Conservation (phyloP, 1,140 invertebrate genomes). For the Pomacea maculata region DNA sequence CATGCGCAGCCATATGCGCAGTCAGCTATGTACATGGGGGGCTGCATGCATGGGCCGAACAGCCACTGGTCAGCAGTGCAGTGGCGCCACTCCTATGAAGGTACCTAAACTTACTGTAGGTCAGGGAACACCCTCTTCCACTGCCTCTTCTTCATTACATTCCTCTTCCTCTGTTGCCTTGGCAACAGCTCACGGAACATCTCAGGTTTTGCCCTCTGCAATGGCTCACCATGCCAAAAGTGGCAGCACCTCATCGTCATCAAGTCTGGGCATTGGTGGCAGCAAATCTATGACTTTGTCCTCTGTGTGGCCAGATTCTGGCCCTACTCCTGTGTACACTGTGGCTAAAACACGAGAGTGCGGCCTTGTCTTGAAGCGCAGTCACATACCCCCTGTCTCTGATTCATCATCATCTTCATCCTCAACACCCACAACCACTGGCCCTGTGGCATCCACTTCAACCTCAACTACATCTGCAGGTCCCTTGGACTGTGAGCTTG, state of each 20-base stretch:
- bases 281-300: neutral
- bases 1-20: conserved; percentile 25
- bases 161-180: conserved; percentile 27
- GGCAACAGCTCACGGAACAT: conserved; percentile 17
- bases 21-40: conserved; percentile 7
- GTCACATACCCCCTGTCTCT: neutral
- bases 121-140: conserved; percentile 2
- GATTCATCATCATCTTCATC: neutral
- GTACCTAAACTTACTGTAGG: neutral
- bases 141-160: conserved; percentile 31
- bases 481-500: too few species aligned
- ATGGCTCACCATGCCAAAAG: conserved; percentile 13
- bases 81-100: conserved; percentile 1
- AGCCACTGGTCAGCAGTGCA: neutral
- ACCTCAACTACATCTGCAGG: neutral
- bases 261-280: neutral
- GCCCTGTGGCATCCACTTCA: neutral
- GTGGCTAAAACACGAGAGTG: conserved; percentile 28
- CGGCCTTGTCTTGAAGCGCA: conserved; percentile 30
- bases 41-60: neutral
- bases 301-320: neutral
- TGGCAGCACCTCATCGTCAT: conserved; percentile 13
- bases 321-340: conserved; percentile 22
- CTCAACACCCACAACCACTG: neutral
- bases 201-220: conserved; percentile 15